Conservation (phyloP, 2,888 invertebrate genomes). For the Dichetophora obliterata region DNA sequence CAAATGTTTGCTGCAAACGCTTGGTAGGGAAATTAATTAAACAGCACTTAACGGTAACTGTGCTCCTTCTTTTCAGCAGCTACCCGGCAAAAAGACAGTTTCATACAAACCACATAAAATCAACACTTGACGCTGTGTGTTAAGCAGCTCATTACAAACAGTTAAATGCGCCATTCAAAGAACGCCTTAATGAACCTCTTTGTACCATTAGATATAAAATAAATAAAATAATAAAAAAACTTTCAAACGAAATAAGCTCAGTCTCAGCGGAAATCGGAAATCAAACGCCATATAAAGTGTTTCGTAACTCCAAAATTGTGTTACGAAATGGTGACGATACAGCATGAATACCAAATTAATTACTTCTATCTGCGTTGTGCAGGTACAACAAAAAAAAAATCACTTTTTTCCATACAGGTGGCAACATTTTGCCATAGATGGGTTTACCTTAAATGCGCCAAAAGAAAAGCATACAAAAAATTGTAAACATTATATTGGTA, state of each 20-base stretch:
- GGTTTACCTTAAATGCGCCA: no score
- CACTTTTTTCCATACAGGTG: neutral
- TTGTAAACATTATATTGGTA: no score
- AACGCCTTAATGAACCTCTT: neutral
- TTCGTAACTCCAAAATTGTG: neutral
- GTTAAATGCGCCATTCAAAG: neutral
- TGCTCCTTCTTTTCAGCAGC: no score
- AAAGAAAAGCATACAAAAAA: no score
- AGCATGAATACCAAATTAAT: conserved; percentile 18
- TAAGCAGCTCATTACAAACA: conserved; percentile 11
- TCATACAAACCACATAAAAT: neutral
- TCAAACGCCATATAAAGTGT: conserved; percentile 13
- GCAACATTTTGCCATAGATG: neutral
- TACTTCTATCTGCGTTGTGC: neutral
- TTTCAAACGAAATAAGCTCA: neutral
- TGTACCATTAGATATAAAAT: neutral
- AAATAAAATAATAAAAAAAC: neutral
- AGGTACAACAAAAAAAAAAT: no score
- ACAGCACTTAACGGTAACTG: conserved; percentile 6
- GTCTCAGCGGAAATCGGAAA: conserved; percentile 26
- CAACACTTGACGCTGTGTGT: neutral
- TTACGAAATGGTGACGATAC: neutral
- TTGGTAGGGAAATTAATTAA: conserved; percentile 20
- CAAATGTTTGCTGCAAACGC: no score
- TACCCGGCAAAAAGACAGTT: no score